Evolutionary conservation across 1,140 invertebrate genomes (phyloP), one percentile per base, ranked within the genome.

Genomic region (Monomorium pharaonis): DNA sequence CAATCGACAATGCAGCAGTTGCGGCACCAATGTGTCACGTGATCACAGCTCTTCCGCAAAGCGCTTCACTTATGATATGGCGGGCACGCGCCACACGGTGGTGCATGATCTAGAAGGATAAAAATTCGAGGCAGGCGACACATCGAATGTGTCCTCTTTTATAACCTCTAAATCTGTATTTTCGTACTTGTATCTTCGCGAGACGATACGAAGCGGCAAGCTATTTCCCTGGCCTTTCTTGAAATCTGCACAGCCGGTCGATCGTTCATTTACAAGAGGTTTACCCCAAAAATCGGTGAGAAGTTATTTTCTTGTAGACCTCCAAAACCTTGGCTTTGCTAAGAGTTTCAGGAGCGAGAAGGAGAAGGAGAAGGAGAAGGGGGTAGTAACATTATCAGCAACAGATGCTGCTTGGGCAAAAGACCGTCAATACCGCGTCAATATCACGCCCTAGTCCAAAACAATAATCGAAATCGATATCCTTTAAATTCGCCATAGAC

Each of bases 311-410:
- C 33, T 83, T 65, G 30, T 37, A n/a, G 18, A 33, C 1, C 24
- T 27, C 1, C 16, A 6, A 56, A 37, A 37, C 2, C 37, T 37
- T 37, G 37, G 70, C 18, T 58, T 47, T 30, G 6, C 14, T 16
- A 21, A 60, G 44, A 58, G 9, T 60, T 37, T 58, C 44, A 49
- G 37, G n/a, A 18, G 30, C 10, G 33, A 21, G 56, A 21, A 24
- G 30, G 18, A 67, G 60, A 9, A 80, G 37, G 37, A 21, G 56
- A 21, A 24, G 30, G 18, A 67, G 60, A 9, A 80, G 37, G 37
- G n/a, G n/a, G n/a, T n/a, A n/a, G 51, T 72, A 74, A 74, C 18
- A 12, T 83, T 83, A 83, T 83, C 67, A 72, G 67, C 78, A 83
- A 83, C 78, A 83, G 78, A 83, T 83, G 67, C 78, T 72, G 78